Evolutionary conservation across 2,888 invertebrate species (phyloP), one percentile per base, ranked within the genome.

Genomic region (Pristionchus exspectatus): DNA sequence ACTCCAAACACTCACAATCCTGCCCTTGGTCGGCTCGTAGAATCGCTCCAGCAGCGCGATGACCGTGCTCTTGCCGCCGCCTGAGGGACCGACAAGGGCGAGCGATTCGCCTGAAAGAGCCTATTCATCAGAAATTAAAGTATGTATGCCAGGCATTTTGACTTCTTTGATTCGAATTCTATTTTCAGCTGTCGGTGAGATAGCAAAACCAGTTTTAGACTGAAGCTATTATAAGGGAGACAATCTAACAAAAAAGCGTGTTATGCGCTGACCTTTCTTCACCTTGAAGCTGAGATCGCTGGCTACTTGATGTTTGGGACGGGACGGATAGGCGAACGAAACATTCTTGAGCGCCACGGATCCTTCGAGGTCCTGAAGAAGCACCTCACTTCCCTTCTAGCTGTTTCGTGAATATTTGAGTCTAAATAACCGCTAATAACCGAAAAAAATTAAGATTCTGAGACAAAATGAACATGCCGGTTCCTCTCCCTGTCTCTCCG

Each of bases 1-100:
- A n/a, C n/a, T n/a, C n/a, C 44, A 9, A 50, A 33, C 30, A 50
- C 96, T 91, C 97, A 96, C 96, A 91, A 97, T 96, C 56, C 96
- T 94, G 21, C 97, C 97, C 5, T 95, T 95, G 14, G 96, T 95
- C 0, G 97, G 97, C 95, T 97, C 97, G 95, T 98, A 98, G 95
- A 97, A 97, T 90, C 97, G 96, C 95, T 97, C 97, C 0, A 98
- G 95, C 54, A 98, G 96, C 94, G 97, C 97, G 90, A 98, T 97
- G 81, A 97, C 97, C 0, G 98, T 98, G 66, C 97, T 97, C 95
- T 98, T 98, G 5, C 98, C 98, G 95, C 97, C 97, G 0, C 98
- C 98, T 91, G 97, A 97, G 2, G 96, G 96, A 96, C 87, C 98
- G 9, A 96, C 95, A 74, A 94, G 81, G 27, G 93, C 94, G 18